Conservation (phyloP, 2,113 vertebrate genomes). For the Dunckerocampus dactyliophorus region DNA sequence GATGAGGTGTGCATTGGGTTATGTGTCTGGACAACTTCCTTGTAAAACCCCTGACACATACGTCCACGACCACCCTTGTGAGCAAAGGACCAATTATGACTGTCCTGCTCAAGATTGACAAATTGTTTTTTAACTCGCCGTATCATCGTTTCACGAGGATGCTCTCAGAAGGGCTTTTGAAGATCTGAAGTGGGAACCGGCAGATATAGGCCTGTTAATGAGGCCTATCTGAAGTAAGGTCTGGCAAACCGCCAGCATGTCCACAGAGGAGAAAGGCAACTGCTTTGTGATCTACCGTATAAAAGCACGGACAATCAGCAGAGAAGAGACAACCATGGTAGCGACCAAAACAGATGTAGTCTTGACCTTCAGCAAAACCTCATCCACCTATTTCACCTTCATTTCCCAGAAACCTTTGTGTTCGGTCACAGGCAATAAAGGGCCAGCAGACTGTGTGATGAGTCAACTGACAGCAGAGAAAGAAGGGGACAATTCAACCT, state of each 20-base stretch:
- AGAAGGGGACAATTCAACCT: not conserved
- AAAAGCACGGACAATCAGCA: not conserved
- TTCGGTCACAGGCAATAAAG: constrained; percentile 37
- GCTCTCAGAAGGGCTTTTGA: constrained; percentile 28
- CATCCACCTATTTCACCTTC: constrained; percentile 21
- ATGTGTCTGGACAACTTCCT: constrained; percentile 5
- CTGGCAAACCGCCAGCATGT: constrained; percentile 17
- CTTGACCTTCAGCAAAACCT: constrained; percentile 11
- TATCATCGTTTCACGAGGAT: constrained; percentile 17
- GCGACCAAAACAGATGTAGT: not conserved
- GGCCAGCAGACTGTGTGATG: constrained; percentile 43
- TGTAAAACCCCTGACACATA: constrained; percentile 12
- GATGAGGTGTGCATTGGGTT: constrained; percentile 2
- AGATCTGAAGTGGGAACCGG: constrained; percentile 10
- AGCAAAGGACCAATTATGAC: constrained; percentile 2
- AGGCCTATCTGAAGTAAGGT: constrained; percentile 17
- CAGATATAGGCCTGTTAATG: constrained; percentile 26
- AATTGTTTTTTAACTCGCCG: constrained; percentile 10
- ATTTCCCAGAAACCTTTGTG: constrained; percentile 54
- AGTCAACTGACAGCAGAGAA: constrained; percentile 32
- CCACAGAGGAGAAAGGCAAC: not conserved
- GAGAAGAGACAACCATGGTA: not conserved
- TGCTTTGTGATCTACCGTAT: not conserved
- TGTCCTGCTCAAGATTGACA: constrained; percentile 4
- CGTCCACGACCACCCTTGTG: not conserved